A percentile compares a stretch with the other conserved stretches of the same genome.
Evolutionary conservation across 2,888 invertebrate species (phyloP).

Genomic region (Ochlodes sylvanus): DNA sequence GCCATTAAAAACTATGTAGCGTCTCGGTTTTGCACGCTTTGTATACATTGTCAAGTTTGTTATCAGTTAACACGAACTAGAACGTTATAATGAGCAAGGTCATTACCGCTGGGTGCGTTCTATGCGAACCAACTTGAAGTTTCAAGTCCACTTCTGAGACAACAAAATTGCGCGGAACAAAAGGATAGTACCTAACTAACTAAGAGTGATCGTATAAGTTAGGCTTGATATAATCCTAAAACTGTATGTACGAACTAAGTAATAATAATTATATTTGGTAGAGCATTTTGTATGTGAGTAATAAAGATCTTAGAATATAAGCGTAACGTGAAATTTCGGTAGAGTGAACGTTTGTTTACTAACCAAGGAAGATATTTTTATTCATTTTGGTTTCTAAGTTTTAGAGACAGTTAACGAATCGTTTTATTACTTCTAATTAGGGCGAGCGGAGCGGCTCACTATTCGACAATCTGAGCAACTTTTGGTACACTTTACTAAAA

Average conservation of each 20-base stretch:
- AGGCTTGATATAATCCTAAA: not conserved
- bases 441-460: no score
- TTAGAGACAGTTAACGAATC: no score
- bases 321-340: no score
- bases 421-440: no score
- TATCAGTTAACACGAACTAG: conserved; percentile 47
- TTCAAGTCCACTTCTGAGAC: conserved; percentile 21
- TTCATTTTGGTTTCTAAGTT: no score
- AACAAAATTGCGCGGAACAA: conserved; percentile 4
- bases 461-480: no score
- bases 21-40: conserved; percentile 42
- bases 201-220: not conserved
- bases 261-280: no score
- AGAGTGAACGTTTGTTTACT: no score
- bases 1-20: conserved; percentile 47
- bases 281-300: no score
- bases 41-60: conserved; percentile 48
- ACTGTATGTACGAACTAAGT: not conserved
- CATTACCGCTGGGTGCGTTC: conserved; percentile 40
- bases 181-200: conserved; percentile 4
- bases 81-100: conserved; percentile 51
- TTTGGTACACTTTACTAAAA: no score
- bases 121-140: conserved; percentile 18
- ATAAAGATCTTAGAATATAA: no score
- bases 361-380: no score